These are phyloP conservation scores for Aphaenogaster ashmeadi DNA, from an alignment of 1,140 invertebrate species.

Conservation along the genomic window DNA sequence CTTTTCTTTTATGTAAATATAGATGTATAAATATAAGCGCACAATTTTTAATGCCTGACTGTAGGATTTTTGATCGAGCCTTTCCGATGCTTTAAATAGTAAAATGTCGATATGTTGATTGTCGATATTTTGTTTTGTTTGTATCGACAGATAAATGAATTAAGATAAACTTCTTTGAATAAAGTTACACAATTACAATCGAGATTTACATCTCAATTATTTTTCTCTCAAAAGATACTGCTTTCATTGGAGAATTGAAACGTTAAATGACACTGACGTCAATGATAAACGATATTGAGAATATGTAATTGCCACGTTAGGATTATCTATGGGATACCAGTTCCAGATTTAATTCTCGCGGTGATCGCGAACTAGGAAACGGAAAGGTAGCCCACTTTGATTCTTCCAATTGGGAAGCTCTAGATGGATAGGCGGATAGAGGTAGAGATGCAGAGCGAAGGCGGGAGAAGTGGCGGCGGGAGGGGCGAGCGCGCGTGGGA, in stretches of 20 bases:
- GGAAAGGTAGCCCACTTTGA: conserved; percentile 66
- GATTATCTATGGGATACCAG: background rate
- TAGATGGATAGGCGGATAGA: conserved; percentile 50
- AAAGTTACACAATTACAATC: background rate
- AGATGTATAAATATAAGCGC: background rate
- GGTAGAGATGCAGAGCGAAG: conserved; percentile 44
- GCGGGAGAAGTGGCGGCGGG: conserved; percentile 2
- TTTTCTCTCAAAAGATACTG: background rate
- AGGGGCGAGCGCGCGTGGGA: conserved; percentile 60
- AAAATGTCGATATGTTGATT: background rate
- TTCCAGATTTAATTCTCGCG: conserved; percentile 36
- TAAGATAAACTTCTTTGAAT: background rate
- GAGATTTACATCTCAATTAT: background rate
- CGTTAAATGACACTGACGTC: background rate
- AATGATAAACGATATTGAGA: conserved; percentile 4
- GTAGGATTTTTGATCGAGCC: background rate
- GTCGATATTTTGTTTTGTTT: background rate
- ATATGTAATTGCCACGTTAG: background rate
- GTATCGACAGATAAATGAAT: background rate
- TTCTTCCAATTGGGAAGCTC: conserved; percentile 73
- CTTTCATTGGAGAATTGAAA: background rate
- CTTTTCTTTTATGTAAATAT: background rate
- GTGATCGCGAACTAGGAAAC: conserved; percentile 27
- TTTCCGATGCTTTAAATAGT: background rate
- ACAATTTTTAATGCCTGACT: background rate